These are phyloP conservation scores for Augochlorella aurata DNA, from an alignment of 2,888 invertebrate species.

Conservation along the genomic window DNA sequence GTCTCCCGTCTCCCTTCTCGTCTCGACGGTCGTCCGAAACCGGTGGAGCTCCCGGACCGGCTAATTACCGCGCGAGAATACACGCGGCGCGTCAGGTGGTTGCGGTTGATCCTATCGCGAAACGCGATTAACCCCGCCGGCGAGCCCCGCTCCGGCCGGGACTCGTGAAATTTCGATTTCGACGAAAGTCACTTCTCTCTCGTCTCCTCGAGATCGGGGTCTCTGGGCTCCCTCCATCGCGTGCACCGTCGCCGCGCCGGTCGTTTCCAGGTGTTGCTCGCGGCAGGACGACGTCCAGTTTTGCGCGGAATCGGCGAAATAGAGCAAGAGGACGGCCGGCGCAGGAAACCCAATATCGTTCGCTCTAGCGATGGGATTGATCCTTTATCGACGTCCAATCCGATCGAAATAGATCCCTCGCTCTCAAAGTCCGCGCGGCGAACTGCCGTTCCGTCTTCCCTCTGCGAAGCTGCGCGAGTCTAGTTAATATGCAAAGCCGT, in stretches of 20 bases:
- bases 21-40: constrained; percentile 44
- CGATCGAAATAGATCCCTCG: constrained; percentile 10
- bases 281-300: constrained; percentile 18
- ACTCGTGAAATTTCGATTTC: constrained; percentile 27
- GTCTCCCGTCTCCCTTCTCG: background rate
- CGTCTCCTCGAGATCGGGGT: no score
- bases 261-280: background rate
- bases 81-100: constrained; percentile 57
- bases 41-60: constrained; percentile 14
- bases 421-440: background rate
- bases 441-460: background rate
- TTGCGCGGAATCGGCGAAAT: constrained; percentile 30
- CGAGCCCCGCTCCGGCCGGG: background rate
- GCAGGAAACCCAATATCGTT: constrained; percentile 51
- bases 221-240: no score
- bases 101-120: constrained; percentile 48
- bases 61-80: constrained; percentile 49
- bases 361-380: constrained; percentile 12
- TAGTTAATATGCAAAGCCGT: no score
- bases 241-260: background rate
- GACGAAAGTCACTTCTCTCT: background rate
- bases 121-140: constrained; percentile 41
- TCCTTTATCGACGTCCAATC: constrained; percentile 11
- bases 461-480: background rate
- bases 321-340: constrained; percentile 28